Percentiles rank a stretch among this genome's conserved stretches.
Evolutionary conservation across 2,797 vertebrate species (phyloP).

Genomic region (Potorous gilbertii): DNA sequence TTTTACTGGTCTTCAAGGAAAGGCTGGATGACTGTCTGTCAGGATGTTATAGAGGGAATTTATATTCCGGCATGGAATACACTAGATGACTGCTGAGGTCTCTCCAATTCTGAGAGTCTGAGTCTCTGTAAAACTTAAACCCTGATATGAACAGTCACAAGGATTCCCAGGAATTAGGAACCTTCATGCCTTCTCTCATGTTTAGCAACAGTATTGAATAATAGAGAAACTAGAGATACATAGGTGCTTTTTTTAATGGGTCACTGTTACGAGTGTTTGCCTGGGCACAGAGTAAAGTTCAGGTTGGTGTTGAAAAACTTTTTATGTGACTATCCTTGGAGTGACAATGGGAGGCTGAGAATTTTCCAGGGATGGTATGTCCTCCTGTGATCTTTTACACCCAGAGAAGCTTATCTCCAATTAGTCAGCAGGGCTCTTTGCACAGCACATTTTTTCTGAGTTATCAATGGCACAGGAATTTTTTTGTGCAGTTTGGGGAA

Average conservation of each 20-base stretch:
- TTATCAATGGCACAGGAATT: conserved; percentile 56
- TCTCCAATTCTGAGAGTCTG: not conserved
- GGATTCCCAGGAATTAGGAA: not conserved
- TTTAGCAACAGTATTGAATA: not conserved
- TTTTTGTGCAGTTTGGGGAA: conserved; percentile 53
- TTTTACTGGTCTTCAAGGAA: not conserved
- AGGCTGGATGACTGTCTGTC: not conserved
- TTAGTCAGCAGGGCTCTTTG: conserved; percentile 51
- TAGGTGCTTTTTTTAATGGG: not conserved
- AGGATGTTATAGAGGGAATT: not conserved
- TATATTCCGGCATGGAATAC: not conserved
- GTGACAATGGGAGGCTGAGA: not conserved
- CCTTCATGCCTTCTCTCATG: not conserved
- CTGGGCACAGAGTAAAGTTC: not conserved
- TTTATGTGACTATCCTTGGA: conserved; percentile 15
- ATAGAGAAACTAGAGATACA: not conserved
- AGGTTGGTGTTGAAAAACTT: not conserved
- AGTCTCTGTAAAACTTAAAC: not conserved
- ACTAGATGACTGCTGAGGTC: not conserved
- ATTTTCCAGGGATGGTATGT: conserved; percentile 37
- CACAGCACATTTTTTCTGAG: conserved; percentile 56
- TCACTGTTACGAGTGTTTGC: not conserved
- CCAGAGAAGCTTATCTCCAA: conserved; percentile 44
- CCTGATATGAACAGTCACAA: not conserved
- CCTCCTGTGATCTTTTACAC: conserved; percentile 36